A percentile compares a stretch with the other conserved stretches of the same genome.
Evolutionary conservation across 2,797 vertebrate genomes (phyloP).

Genomic region (Setipinna tenuifilis): DNA sequence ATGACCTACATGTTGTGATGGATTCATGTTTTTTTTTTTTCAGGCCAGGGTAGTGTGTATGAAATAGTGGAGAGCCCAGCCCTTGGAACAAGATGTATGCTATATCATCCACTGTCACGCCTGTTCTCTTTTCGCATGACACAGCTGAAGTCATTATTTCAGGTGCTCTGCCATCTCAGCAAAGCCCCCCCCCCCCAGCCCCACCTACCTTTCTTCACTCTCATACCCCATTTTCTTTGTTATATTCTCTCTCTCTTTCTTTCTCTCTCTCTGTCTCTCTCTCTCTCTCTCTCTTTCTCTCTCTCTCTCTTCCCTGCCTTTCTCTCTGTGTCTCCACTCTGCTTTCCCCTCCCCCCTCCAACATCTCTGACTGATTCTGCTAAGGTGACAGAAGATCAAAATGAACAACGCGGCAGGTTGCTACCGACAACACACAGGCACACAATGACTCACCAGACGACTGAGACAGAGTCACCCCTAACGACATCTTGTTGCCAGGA

Average conservation of each 20-base stretch:
- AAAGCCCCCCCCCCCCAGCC: too few relatives aligned
- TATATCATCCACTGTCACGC: neutral
- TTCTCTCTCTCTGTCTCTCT: too few relatives aligned
- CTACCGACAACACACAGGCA: neutral
- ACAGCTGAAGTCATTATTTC: constrained; percentile 11
- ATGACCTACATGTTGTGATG: neutral
- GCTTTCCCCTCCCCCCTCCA: too few relatives aligned
- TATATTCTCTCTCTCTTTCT: too few relatives aligned
- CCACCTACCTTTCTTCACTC: too few relatives aligned
- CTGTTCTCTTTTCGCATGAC: neutral
- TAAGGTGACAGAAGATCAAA: constrained; percentile 17
- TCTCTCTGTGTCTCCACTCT: too few relatives aligned
- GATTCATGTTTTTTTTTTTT: neutral
- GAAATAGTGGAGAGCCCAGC: neutral
- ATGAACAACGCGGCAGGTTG: constrained; percentile 8
- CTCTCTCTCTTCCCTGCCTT: too few relatives aligned
- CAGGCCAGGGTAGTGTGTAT: neutral
- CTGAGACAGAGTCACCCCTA: neutral
- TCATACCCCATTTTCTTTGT: too few relatives aligned
- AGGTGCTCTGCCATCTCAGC: neutral
- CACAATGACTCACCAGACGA: constrained; percentile 16
- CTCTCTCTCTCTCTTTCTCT: too few relatives aligned
- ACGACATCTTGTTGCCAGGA: neutral
- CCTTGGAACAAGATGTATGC: too few relatives aligned
- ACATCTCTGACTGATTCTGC: neutral